phyloP scores from a whole-genome alignment of 1,140 invertebrate genomes.

The Sinella curviseta region DNA sequence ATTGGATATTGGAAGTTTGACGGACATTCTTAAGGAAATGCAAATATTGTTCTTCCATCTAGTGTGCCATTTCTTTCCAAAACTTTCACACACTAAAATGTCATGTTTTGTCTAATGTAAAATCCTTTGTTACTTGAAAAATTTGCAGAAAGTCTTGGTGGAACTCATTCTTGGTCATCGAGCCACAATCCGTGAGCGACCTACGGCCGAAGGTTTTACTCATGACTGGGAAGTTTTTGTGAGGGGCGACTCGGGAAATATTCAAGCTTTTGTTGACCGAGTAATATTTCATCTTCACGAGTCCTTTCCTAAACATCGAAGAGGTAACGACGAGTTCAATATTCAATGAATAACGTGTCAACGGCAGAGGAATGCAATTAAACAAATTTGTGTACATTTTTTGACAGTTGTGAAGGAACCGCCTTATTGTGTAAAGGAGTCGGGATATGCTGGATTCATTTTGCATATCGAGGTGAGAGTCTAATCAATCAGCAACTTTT shows the following conservation, averaged over 20 bases:
- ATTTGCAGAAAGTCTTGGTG: constrained; percentile 67
- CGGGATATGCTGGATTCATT: constrained; percentile 90
- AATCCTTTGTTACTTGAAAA: not conserved
- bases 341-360: not conserved
- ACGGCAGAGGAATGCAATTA: not conserved
- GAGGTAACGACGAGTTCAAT: constrained; percentile 62
- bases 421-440: constrained; percentile 86
- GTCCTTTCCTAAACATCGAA: constrained; percentile 85
- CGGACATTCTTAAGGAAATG: too few relatives aligned
- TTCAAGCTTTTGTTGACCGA: constrained; percentile 90
- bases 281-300: constrained; percentile 90
- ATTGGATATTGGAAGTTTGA: too few relatives aligned
- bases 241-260: constrained; percentile 79
- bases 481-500: not conserved
- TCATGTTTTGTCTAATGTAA: not conserved
- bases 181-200: constrained; percentile 73
- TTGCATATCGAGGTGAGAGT: constrained; percentile 82
- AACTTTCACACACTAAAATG: too few relatives aligned
- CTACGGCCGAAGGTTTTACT: constrained; percentile 84
- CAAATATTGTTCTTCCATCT: too few relatives aligned
- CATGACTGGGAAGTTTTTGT: constrained; percentile 99
- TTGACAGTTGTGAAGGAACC: constrained; percentile 77
- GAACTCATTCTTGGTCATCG: constrained; percentile 89
- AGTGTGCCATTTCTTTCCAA: too few relatives aligned
- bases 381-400: not conserved